phyloP scores from a whole-genome alignment of 1,140 invertebrate species.

The Bombus waltoni region DNA sequence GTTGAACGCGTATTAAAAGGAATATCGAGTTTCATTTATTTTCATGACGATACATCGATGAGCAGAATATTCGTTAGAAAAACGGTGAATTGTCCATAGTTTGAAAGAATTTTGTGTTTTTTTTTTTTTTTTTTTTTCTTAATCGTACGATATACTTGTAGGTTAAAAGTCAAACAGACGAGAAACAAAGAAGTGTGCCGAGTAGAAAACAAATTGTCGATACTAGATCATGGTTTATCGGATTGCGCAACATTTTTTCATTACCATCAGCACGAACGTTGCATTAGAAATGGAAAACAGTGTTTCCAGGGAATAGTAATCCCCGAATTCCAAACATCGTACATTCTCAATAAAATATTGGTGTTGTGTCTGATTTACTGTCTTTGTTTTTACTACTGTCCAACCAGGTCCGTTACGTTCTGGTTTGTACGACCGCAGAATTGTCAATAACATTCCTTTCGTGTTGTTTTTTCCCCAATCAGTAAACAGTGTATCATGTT shows the following conservation, averaged over 20 bases:
- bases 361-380: background rate
- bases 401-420: too few relatives aligned
- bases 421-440: constrained; percentile 2
- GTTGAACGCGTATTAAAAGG: background rate
- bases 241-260: constrained; percentile 17
- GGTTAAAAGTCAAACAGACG: background rate
- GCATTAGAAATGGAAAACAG: constrained; percentile 16
- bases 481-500: background rate
- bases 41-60: background rate
- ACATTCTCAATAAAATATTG: constrained; percentile 38
- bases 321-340: constrained; percentile 2
- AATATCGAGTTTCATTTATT: background rate
- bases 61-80: background rate
- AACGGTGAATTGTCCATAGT: background rate
- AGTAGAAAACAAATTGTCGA: background rate
- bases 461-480: background rate
- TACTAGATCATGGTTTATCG: background rate
- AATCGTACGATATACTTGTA: background rate
- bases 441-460: background rate
- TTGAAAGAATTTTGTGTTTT: background rate
- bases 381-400: background rate
- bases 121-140: background rate
- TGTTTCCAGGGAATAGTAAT: background rate
- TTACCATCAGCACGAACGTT: background rate
- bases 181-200: background rate